Evolutionary conservation across 2,888 invertebrate species (phyloP).

Genomic region (Acleris literana): DNA sequence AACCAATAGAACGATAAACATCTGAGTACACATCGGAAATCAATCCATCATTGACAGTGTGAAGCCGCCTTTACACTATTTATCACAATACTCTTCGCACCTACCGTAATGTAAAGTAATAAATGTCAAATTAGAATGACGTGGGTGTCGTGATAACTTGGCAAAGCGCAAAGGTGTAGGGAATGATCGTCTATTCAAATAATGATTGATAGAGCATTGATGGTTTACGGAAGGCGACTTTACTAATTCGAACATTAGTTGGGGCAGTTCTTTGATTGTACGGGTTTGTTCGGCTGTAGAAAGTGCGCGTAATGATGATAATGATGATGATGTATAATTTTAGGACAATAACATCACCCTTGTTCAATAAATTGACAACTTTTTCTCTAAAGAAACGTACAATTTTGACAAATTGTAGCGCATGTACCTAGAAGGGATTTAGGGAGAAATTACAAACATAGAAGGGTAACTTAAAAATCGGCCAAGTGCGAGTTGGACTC

Average conservation of each 20-base stretch:
- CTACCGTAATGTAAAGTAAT: not conserved
- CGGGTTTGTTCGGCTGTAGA: not conserved
- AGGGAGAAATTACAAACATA: no score
- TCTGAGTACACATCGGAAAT: slow-evolving; percentile 26
- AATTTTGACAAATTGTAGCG: no score
- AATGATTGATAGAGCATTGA: slow-evolving; percentile 20
- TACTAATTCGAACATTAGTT: slow-evolving; percentile 10
- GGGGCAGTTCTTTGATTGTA: not conserved
- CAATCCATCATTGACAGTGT: slow-evolving; percentile 24
- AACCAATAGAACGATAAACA: not conserved
- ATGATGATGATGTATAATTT: no score
- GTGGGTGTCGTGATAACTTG: not conserved
- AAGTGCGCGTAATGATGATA: no score
- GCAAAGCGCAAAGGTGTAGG: slow-evolving; percentile 17
- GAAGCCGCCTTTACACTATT: not conserved
- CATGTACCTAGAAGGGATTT: no score
- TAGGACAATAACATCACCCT: no score
- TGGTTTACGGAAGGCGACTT: slow-evolving; percentile 22
- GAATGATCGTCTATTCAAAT: slow-evolving; percentile 22
- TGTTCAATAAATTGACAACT: no score
- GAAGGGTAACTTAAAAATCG: not conserved
- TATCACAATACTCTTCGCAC: not conserved
- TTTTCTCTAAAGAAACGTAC: no score
- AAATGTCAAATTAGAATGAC: not conserved
- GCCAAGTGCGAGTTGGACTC: not conserved